Base-by-base conservation (phyloP, 1,140 invertebrate species). In the Diorhabda sublineata region DNA sequence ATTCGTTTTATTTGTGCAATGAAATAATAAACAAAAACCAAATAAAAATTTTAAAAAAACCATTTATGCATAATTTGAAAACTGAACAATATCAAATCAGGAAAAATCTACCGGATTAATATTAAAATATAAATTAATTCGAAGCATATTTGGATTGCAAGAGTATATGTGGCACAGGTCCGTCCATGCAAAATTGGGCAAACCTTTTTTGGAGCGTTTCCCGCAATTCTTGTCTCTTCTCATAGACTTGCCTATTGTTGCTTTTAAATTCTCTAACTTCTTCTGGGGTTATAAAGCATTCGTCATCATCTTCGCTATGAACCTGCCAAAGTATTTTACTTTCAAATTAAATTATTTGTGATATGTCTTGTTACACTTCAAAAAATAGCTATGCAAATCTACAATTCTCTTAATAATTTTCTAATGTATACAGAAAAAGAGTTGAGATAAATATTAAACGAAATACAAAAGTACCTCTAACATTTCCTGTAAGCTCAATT, bases 231-330 rank as follows among this genome's bases (percentile, higher is more conserved):
- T 91, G 86, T 65, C 94, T 88, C 83, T 94, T 89, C 75, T 92
- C 88, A 70, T 87, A 87, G 73, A 94, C 86, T 77, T 92, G 88
- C 72, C 81, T 82, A 79, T 90, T 87, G 73, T 89, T 88, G 47
- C 90, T 90, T 83, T 91, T 90, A 77, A 93, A 94, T 81, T 88
- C 86, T 70, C 79, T 79, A 59, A 96, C 90, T 81, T 95, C 94
- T 83, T 95, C 93, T 72, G 90, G 87, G 64, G 93, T 92, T 85
- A 96, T 95, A 84, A 90, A 91, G 85, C 88, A 89, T 74, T 87
- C 87, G 74, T 89, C 86, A 71, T 92, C 91, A 72, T 92, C 90
- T 7, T 76, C 76, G 69, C 91, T 91, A 75, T 88, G 80, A 71
- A 77, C 79, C 79, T 80, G 61, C 26, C 45, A 57, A 4, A 56